phyloP scores from a whole-genome alignment of 2,113 vertebrate genomes.

The Corvus hawaiiensis region DNA sequence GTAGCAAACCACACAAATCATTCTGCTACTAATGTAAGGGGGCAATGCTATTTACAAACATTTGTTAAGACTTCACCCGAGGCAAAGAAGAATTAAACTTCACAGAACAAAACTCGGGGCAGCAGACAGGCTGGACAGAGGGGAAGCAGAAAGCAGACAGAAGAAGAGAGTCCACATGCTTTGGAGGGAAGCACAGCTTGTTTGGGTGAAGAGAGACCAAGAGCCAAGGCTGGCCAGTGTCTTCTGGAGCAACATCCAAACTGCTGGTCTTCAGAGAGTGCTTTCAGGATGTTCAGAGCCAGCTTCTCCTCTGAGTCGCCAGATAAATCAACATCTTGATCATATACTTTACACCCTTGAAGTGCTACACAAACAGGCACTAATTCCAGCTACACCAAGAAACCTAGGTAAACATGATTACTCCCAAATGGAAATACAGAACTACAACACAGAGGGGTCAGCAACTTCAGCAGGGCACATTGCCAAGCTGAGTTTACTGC shows the following conservation, averaged over 20 bases:
- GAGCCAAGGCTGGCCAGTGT: not conserved
- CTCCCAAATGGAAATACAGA: not conserved
- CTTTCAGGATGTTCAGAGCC: not conserved
- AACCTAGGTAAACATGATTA: fast-evolving
- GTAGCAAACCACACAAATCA: not conserved
- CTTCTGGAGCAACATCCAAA: not conserved
- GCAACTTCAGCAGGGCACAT: not conserved
- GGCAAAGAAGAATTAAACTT: not conserved
- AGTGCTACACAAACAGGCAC: not conserved
- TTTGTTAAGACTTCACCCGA: not conserved
- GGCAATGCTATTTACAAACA: not conserved
- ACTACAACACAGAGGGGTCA: not conserved
- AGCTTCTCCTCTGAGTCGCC: not conserved
- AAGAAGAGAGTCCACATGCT: not conserved
- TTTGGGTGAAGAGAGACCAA: not conserved
- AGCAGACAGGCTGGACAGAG: fast-evolving
- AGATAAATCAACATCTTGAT: not conserved
- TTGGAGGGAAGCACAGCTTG: not conserved
- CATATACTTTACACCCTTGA: not conserved
- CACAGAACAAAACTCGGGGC: not conserved
- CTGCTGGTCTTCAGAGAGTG: not conserved
- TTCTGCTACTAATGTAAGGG: not conserved
- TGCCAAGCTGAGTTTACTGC: not conserved
- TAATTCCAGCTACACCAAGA: not conserved
- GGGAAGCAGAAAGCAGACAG: not conserved